Percentiles rank a stretch among this genome's conserved stretches.
Evolutionary conservation across 2,797 vertebrate species (phyloP).

Genomic region (Peromyscus aztecus): DNA sequence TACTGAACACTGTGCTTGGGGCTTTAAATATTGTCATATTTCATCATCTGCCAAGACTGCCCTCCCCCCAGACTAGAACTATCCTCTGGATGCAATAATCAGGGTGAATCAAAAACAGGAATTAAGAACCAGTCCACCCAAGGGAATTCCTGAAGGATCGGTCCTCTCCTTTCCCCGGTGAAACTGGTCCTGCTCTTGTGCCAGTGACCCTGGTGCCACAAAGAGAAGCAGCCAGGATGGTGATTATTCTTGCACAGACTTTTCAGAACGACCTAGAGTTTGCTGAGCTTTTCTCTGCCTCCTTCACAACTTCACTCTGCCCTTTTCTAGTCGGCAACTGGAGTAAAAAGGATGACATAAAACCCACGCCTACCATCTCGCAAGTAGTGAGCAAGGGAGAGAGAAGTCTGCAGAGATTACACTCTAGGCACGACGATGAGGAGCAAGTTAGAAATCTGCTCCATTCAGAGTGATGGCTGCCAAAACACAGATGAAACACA

Average conservation of each 20-base stretch:
- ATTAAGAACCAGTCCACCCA: not conserved
- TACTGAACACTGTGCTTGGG: not conserved
- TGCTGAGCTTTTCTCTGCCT: not conserved
- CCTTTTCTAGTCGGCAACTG: not conserved
- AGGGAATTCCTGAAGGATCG: not conserved
- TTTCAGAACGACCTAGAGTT: not conserved
- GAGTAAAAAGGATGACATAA: not conserved
- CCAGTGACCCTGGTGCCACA: not conserved
- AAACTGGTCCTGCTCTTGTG: not conserved
- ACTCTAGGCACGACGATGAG: not conserved
- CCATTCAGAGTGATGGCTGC: conserved; percentile 54
- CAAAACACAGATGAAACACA: conserved; percentile 49
- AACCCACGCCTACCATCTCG: conserved; percentile 11
- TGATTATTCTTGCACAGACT: not conserved
- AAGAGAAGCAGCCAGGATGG: not conserved
- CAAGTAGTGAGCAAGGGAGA: not conserved
- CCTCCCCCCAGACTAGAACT: not conserved
- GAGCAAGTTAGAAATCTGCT: conserved; percentile 51
- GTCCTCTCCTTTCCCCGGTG: not conserved
- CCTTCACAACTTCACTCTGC: not conserved
- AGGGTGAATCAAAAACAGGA: not conserved
- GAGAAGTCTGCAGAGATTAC: conserved; percentile 41
- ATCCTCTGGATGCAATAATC: not conserved
- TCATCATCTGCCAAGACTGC: not conserved
- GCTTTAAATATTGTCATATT: not conserved